Evolutionary conservation across 2,888 invertebrate genomes (phyloP).

Genomic region (Stictocephala bisonia): DNA sequence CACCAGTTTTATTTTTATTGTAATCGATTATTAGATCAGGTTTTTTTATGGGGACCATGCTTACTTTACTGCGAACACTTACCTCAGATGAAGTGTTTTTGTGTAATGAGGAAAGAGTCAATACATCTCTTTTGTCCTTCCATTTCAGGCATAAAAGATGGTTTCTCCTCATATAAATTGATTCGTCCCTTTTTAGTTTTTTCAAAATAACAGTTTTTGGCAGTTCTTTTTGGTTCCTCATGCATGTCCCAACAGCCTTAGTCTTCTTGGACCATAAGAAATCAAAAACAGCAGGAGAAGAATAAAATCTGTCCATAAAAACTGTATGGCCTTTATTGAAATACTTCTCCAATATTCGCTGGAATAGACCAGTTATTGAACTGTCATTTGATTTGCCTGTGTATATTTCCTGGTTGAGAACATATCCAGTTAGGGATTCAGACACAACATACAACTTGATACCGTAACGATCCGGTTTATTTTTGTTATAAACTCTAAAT

Average conservation of each 20-base stretch:
- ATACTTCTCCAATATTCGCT: conserved; percentile 2
- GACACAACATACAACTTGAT: conserved; percentile 12
- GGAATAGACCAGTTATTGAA: conserved; percentile 32
- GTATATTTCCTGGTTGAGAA: conserved; percentile 20
- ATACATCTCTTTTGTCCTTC: not conserved
- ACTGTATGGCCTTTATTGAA: conserved; percentile 11
- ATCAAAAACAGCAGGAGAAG: conserved; percentile 35
- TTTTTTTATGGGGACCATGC: not conserved
- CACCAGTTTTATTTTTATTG: conserved; percentile 1
- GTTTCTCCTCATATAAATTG: not conserved
- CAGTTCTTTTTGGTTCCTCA: not conserved
- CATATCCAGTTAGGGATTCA: conserved; percentile 13
- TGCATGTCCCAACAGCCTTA: no score
- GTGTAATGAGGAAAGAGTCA: not conserved
- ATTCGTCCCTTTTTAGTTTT: not conserved
- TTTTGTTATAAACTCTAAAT: conserved; percentile 25
- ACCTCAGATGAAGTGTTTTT: not conserved
- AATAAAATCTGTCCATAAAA: conserved; percentile 25
- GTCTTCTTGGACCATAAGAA: conserved; percentile 23
- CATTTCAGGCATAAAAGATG: not conserved
- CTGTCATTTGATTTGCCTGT: conserved; percentile 20
- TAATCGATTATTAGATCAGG: no score
- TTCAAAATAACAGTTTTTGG: not conserved
- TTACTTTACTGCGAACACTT: not conserved
- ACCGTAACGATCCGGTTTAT: no score